phyloP scores from a whole-genome alignment of 2,888 invertebrate genomes.

The Nomada ruficornis region DNA sequence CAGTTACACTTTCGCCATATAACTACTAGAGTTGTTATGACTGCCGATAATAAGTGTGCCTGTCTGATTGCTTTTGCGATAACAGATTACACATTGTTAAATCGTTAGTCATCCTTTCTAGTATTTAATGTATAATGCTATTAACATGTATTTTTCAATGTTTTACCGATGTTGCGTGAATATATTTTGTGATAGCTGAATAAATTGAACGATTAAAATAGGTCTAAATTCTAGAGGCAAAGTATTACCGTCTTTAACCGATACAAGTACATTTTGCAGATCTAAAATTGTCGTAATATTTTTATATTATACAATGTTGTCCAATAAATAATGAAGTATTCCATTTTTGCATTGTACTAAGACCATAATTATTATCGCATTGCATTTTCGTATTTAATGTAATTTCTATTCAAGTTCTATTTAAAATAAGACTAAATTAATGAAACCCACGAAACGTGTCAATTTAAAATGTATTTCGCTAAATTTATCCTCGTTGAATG shows the following conservation, averaged over 20 bases:
- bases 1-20: conserved; percentile 26
- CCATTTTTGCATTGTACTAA: conserved; percentile 27
- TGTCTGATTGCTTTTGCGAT: conserved; percentile 32
- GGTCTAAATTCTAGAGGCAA: conserved; percentile 24
- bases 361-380: conserved; percentile 3
- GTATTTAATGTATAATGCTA: conserved; percentile 24
- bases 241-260: conserved; percentile 38
- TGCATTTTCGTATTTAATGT: not conserved
- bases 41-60: conserved; percentile 34
- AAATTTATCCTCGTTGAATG: not conserved
- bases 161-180: conserved; percentile 30
- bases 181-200: conserved; percentile 34
- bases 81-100: conserved; percentile 27
- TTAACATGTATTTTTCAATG: conserved; percentile 36
- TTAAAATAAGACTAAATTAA: not conserved
- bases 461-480: conserved; percentile 8
- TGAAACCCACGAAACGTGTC: conserved; percentile 1
- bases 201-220: conserved; percentile 25
- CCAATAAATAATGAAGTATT: conserved; percentile 51
- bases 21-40: conserved; percentile 40
- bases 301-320: conserved; percentile 56
- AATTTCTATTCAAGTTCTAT: not conserved
- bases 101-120: conserved; percentile 2
- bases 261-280: conserved; percentile 40
- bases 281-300: conserved; percentile 53